phyloP scores from a whole-genome alignment of 2,888 invertebrate genomes.

The Meteorus cinctellus region DNA sequence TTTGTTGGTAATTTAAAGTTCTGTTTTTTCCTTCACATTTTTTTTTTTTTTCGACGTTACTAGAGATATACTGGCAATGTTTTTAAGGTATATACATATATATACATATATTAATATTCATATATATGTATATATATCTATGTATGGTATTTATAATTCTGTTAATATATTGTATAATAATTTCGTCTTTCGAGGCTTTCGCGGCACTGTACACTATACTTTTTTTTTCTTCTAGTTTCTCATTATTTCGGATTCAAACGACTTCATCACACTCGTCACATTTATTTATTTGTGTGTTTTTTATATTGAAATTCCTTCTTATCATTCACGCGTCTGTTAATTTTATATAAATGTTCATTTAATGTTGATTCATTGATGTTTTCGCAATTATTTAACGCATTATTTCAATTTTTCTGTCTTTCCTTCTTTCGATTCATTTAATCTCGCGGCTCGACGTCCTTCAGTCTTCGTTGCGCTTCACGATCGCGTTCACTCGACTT shows the following conservation, averaged over 20 bases:
- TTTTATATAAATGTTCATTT: slow-evolving; percentile 17
- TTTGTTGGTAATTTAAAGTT: slow-evolving; percentile 36
- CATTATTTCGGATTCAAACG: slow-evolving; percentile 39
- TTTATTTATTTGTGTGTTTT: slow-evolving; percentile 35
- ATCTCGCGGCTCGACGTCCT: slow-evolving; percentile 45
- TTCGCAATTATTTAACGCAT: slow-evolving; percentile 19
- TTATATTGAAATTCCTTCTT: slow-evolving; percentile 32
- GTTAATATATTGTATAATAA: slow-evolving; percentile 26
- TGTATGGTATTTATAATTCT: slow-evolving; percentile 44
- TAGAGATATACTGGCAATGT: slow-evolving; percentile 68
- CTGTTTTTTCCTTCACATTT: slow-evolving; percentile 21
- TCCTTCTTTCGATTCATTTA: slow-evolving; percentile 29
- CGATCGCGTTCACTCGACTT: slow-evolving; percentile 41
- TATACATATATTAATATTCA: slow-evolving; percentile 16
- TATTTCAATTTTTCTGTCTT: slow-evolving; percentile 25
- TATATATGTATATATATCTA: slow-evolving; percentile 27
- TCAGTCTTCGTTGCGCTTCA: slow-evolving; percentile 50
- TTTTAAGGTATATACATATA: slow-evolving; percentile 52
- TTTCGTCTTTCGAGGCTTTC: slow-evolving; percentile 53
- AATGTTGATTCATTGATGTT: background rate
- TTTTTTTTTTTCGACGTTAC: slow-evolving; percentile 52
- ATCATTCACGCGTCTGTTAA: slow-evolving; percentile 47
- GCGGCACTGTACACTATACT: slow-evolving; percentile 54
- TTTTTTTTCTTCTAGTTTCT: background rate
- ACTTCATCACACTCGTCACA: slow-evolving; percentile 49